Evolutionary conservation across 2,113 vertebrate genomes (phyloP).

Genomic region (Kobus ellipsiprymnus): DNA sequence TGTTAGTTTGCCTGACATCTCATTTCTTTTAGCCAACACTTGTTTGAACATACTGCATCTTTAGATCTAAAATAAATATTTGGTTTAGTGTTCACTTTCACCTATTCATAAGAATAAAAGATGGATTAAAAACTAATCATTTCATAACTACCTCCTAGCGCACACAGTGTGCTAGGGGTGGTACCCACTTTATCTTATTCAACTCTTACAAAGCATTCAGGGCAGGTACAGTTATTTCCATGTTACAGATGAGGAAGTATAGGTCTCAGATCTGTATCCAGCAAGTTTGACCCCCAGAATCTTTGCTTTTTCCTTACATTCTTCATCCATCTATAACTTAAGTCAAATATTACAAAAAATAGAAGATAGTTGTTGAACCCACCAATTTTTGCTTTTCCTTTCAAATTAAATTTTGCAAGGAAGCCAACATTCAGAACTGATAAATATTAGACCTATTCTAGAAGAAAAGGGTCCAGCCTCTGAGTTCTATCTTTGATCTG

Average conservation of each 20-base stretch:
- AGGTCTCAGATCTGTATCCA: neutral
- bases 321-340: neutral
- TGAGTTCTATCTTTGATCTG: neutral
- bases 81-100: neutral
- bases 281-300: neutral
- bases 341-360: neutral
- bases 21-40: neutral
- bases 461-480: neutral
- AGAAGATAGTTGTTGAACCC: neutral
- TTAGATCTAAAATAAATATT: conserved; percentile 39
- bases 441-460: neutral
- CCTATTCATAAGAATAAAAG: neutral
- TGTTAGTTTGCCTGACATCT: conserved; percentile 22
- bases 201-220: neutral
- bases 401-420: conserved; percentile 19
- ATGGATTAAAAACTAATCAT: neutral
- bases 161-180: neutral
- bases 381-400: neutral
- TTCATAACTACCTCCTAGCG: neutral
- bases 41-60: neutral
- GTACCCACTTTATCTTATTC: neutral
- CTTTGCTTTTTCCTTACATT: neutral
- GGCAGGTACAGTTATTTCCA: neutral
- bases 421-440: neutral
- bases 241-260: conserved; percentile 7